Base-by-base conservation (phyloP, 2,888 invertebrate genomes). In the Prenolepis imparis region DNA sequence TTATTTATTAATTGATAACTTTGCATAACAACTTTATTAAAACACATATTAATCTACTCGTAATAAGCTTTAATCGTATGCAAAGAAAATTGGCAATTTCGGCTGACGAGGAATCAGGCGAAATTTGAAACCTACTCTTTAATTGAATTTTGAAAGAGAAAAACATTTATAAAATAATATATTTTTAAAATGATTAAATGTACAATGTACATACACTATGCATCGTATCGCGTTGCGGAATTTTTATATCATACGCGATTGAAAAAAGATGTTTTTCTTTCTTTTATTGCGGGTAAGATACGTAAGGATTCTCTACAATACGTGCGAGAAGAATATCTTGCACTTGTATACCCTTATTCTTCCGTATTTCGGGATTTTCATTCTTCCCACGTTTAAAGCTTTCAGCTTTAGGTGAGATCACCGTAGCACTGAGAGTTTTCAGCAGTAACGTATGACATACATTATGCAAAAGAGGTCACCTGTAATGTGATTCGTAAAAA, bases 391-490 rank as follows among this genome's bases (percentile, higher is more conserved):
- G 78, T 59, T 70, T 78, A 59, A 78, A 78, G 78, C 78, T 78
- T 78, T 78, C 78, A 78, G 59, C 68, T 44, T 11, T 57, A 41
- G 12, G 32, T 28, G 41, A 67, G 68, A 67, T 68, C 67, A 44
- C 32, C 44, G 44, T 44, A 41, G 59, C 59, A 59, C 21, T 44
- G 59, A 57, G 32, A 57, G 18, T 78, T 78, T 78, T 78, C 59
- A 59, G 36, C 78, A 36, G 68, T 78, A 78, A 78, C 57, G 44
- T 78, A 78, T 68, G 78, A 78, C 70, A 78, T 78, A 78, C 78
- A 61, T 78, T 78, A 78, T 78, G 70, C 59, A 70, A 78, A 78
- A 78, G 77, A 67, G 78, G 70, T 78, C 78, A 78, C 59, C 68
- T 59, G 57, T 78, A 68, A 78, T 78, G 59, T 36, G 59, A 78